Percentiles rank a stretch among this genome's conserved stretches.
These are phyloP conservation scores for Dicrostonyx torquatus DNA, from an alignment of 2,797 vertebrate species.

Conservation along the genomic window DNA sequence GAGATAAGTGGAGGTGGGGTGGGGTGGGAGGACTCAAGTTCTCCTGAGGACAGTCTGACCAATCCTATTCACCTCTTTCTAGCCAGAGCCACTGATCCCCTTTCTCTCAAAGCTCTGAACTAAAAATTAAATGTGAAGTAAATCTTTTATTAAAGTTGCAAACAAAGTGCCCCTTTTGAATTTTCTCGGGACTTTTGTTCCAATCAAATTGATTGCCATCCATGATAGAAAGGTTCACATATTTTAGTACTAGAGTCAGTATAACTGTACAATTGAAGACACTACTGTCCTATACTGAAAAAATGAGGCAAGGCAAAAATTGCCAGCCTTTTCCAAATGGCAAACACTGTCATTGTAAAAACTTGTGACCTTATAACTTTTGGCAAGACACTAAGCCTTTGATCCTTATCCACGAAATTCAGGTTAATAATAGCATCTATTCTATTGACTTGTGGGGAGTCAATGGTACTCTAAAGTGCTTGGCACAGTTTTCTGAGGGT, in stretches of 20 bases:
- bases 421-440: background rate
- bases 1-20: accelerated
- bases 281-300: background rate
- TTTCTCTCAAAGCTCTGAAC: background rate
- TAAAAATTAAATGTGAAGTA: background rate
- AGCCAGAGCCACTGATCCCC: background rate
- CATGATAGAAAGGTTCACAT: background rate
- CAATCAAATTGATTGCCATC: background rate
- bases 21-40: background rate
- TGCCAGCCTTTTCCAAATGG: background rate
- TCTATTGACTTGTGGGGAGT: background rate
- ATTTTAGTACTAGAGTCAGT: background rate
- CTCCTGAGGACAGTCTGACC: background rate
- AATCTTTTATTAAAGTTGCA: background rate
- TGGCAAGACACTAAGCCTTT: background rate
- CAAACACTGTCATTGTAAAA: background rate
- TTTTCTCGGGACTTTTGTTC: background rate
- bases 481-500: background rate
- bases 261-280: background rate
- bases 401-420: background rate
- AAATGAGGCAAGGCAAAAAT: background rate
- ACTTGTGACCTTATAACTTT: background rate
- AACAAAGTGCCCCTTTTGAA: background rate
- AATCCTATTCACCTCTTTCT: background rate
- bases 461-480: background rate